Evolutionary conservation across 1,140 invertebrate species (phyloP), one percentile per base, ranked within the genome.

Genomic region (Anastrepha ludens): DNA sequence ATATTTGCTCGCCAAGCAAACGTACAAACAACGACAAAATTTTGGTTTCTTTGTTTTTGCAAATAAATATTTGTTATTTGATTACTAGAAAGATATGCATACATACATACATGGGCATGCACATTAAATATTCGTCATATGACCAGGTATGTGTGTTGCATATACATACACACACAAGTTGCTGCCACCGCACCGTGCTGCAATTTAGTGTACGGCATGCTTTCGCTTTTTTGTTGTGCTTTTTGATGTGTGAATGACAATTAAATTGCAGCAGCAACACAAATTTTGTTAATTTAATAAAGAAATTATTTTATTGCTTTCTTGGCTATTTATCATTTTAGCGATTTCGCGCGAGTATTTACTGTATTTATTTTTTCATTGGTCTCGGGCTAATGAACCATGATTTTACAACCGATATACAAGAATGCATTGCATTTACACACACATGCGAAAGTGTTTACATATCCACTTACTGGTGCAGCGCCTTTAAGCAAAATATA

Each of bases 1-100:
- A 70, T 70, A 74, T 39, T 50, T 55, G 85, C 29, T 15, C n/a
- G 9, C 55, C 41, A 17, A 39, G 29, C 29, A 86, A 39, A 15
- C 13, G 15, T n/a, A 86, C 7, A 6, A 86, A 86, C 55, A 86
- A n/a, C 20, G 55, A n/a, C 85, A n/a, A 20, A 62, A 44, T 47
- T 41, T 58, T 58, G 39, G 15, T 41, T 29, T n/a, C 9, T 85
- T 58, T 39, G 81, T 85, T 13, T 58, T 85, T 55, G 50, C 81
- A 85, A 85, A 58, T 59, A 85, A 85, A 85, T 85, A 85, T 85
- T 29, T 58, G 8, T 8, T 85, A 29, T 85, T 85, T 85, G 29
- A 58, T 85, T 59, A 13, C 81, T 17, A 85, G 3, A 60, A 3
- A 58, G 29, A 85, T 13, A 65, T 85, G 67, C 15, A 47, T 29